Evolutionary conservation across 2,797 vertebrate genomes (phyloP), one percentile per base, ranked within the genome.

Genomic region (Coregonus suidteri): DNA sequence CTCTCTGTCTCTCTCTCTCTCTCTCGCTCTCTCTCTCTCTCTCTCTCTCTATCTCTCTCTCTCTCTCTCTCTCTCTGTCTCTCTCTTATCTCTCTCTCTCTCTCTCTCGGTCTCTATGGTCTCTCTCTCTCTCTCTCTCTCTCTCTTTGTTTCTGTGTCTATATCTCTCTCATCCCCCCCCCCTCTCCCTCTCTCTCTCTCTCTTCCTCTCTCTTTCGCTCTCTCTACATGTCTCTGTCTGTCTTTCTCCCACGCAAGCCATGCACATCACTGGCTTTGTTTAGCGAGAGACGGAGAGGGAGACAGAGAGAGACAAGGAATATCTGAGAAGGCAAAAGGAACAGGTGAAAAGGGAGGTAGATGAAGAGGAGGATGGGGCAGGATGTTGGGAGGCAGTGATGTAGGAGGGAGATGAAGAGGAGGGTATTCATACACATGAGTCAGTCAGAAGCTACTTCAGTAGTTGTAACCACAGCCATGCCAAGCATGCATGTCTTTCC

Each of bases 291-390:
- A 73, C 53, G 7, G 7, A 31, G 7, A 53, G 37, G 37, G 6
- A 41, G 69, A 66, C 47, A 64, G 25, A 83, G 77, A 77, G 71
- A 6, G 85, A 81, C 84, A 84, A 88, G 79, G 73, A 59, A 88
- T 90, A 90, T 89, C 11, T 30, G 59, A 30, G 68, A 25, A 18
- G 67, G 66, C 16, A 20, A 51, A 62, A 13, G 51, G 59, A 64
- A 85, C 0, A 89, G n/a, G 53, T 20, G 37, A 9, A 9, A 41
- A 41, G 37, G 20, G 20, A 20, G 20, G 20, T 20, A 20, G 20
- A 20, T 41, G 41, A 41, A 7, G 37, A 41, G 35, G 37, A 41
- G 41, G 6, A 41, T 41, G 41, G 7, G 41, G 0, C 37, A 41
- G 6, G 37, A 41, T 41, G 37, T 1, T 41, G 37, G 6, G 37